These are phyloP conservation scores for Phrynocephalus guinanensis DNA, from an alignment of 2,797 vertebrate genomes.

Conservation along the genomic window DNA sequence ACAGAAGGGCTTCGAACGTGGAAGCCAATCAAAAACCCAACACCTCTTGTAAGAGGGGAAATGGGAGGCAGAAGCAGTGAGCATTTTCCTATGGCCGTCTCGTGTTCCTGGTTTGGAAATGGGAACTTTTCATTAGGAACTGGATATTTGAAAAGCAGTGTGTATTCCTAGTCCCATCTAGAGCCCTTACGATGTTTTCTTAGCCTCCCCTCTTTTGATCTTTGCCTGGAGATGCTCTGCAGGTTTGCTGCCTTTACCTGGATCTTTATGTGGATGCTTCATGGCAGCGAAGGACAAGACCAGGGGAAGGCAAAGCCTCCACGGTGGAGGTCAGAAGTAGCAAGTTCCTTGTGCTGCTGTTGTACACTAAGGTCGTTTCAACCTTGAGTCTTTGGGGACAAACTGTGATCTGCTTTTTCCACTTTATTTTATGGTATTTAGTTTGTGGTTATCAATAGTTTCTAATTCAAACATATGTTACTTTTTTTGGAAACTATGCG, in stretches of 20 bases:
- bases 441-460: background rate
- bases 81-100: too few species aligned
- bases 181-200: background rate
- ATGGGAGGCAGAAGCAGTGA: background rate
- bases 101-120: background rate
- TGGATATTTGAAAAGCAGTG: background rate
- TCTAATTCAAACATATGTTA: background rate
- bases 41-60: too few species aligned
- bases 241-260: background rate
- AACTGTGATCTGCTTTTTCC: background rate
- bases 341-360: background rate
- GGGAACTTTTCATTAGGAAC: background rate
- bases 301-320: background rate
- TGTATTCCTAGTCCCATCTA: background rate
- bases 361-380: background rate
- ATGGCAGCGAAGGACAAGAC: background rate
- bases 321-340: background rate
- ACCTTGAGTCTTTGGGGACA: background rate
- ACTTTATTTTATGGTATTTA: background rate
- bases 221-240: background rate
- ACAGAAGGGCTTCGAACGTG: background rate
- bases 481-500: conserved; percentile 5
- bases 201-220: background rate
- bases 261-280: background rate
- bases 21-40: background rate